phyloP scores from a whole-genome alignment of 2,888 invertebrate genomes.

The Andrena minutula region DNA sequence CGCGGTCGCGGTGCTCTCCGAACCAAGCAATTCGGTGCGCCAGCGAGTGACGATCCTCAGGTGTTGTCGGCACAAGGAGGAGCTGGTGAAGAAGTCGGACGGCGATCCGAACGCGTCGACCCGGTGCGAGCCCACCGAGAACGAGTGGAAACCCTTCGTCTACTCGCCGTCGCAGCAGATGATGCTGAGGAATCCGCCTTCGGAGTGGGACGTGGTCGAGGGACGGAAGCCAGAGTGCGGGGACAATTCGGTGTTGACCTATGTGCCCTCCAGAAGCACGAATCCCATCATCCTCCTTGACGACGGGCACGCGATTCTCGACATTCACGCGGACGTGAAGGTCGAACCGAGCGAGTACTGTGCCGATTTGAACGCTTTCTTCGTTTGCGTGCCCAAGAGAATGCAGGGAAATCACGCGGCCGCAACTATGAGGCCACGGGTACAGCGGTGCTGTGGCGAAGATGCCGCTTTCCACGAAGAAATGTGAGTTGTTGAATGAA shows the following conservation, averaged over 20 bases:
- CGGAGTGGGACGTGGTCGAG: slow-evolving; percentile 85
- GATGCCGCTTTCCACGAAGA: slow-evolving; percentile 88
- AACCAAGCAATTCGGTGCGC: slow-evolving; percentile 58
- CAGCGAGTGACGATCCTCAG: slow-evolving; percentile 84
- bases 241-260: slow-evolving; percentile 79
- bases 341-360: slow-evolving; percentile 89
- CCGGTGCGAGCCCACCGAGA: slow-evolving; percentile 77
- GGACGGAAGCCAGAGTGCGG: slow-evolving; percentile 82
- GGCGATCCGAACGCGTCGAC: slow-evolving; percentile 51
- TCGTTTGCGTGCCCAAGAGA: slow-evolving; percentile 87
- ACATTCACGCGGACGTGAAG: slow-evolving; percentile 84
- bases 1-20: slow-evolving; percentile 25
- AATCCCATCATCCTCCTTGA: slow-evolving; percentile 87
- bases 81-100: slow-evolving; percentile 83
- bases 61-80: slow-evolving; percentile 87
- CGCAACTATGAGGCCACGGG: slow-evolving; percentile 82
- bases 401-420: slow-evolving; percentile 79
- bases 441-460: slow-evolving; percentile 90
- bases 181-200: slow-evolving; percentile 85
- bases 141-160: slow-evolving; percentile 87
- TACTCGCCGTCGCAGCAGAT: slow-evolving; percentile 86
- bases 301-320: slow-evolving; percentile 88
- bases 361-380: slow-evolving; percentile 88
- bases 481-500: slow-evolving; percentile 83
- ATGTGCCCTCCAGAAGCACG: slow-evolving; percentile 74